Percentiles rank a stretch among this genome's conserved stretches.
Evolutionary conservation across 1,140 invertebrate species (phyloP).

Genomic region (Habropoda laboriosa): DNA sequence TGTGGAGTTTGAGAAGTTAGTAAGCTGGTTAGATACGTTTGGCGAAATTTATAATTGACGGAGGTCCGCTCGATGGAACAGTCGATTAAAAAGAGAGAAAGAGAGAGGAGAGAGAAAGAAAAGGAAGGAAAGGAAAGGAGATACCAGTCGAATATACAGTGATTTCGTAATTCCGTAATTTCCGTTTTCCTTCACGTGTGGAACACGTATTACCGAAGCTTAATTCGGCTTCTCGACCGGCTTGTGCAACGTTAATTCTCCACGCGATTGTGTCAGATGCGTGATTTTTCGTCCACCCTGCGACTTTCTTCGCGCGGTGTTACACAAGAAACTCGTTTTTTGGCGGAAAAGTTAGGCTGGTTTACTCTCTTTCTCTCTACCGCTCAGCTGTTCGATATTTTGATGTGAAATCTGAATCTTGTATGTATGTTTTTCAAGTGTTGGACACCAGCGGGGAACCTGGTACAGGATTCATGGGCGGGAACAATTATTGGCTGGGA

Average conservation of each 20-base stretch:
- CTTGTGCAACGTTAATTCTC: conserved; percentile 51
- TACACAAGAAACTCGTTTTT: conserved; percentile 78
- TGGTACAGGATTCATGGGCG: conserved; percentile 79
- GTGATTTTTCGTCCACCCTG: conserved; percentile 52
- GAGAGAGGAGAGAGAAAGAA: too few species aligned
- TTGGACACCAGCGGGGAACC: conserved; percentile 80
- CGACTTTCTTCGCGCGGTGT: conserved; percentile 71
- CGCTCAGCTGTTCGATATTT: background rate
- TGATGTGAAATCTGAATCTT: too few species aligned
- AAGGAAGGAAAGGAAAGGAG: too few species aligned
- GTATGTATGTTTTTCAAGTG: conserved; percentile 74
- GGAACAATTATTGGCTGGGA: conserved; percentile 82
- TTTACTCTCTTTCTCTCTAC: background rate
- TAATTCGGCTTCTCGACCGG: background rate
- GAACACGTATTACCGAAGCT: too few species aligned
- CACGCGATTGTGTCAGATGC: conserved; percentile 56
- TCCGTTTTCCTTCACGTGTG: too few species aligned
- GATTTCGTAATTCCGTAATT: too few species aligned
- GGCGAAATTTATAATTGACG: fast-evolving
- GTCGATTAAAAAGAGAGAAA: background rate
- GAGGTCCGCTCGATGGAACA: background rate
- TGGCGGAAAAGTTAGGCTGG: conserved; percentile 51
- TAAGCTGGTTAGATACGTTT: background rate
- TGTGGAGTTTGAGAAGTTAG: conserved; percentile 76
- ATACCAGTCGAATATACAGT: too few species aligned